Evolutionary conservation across 2,113 vertebrate species (phyloP).

Genomic region (Epinephelus fuscoguttatus): DNA sequence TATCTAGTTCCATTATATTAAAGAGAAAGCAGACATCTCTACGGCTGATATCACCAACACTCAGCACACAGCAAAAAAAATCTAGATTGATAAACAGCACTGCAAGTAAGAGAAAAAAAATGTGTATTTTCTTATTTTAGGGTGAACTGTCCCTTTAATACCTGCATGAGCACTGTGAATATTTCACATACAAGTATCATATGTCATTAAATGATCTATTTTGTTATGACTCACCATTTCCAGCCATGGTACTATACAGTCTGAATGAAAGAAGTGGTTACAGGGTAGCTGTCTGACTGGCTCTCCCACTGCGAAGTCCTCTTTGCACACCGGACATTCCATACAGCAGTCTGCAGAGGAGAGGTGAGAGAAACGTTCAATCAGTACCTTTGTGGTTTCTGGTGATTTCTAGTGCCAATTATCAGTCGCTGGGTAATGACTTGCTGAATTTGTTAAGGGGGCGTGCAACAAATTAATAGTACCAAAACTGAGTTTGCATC

Average conservation of each 20-base stretch:
- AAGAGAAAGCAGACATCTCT: too few species aligned
- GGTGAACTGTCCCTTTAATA: background rate
- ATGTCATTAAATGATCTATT: background rate
- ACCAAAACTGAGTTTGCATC: background rate
- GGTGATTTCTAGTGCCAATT: background rate
- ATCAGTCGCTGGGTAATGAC: background rate
- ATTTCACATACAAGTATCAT: background rate
- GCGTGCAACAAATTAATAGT: background rate
- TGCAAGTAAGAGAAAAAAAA: too few species aligned
- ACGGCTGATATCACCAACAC: too few species aligned
- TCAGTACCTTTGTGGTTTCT: background rate
- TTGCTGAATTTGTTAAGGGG: background rate
- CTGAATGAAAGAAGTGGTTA: conserved; percentile 97
- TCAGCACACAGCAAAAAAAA: too few species aligned
- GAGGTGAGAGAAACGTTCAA: background rate
- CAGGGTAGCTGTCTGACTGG: conserved; percentile 95
- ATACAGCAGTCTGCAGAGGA: conserved; percentile 87
- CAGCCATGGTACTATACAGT: conserved; percentile 98
- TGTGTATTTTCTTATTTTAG: too few species aligned
- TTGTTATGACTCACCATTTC: conserved; percentile 91
- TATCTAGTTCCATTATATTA: too few species aligned
- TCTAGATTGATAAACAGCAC: too few species aligned
- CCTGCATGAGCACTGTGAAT: background rate
- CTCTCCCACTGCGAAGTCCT: conserved; percentile 92
- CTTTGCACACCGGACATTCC: conserved; percentile 98